These are phyloP conservation scores for Endotricha flammealis DNA, from an alignment of 2,888 invertebrate species.

Conservation along the genomic window DNA sequence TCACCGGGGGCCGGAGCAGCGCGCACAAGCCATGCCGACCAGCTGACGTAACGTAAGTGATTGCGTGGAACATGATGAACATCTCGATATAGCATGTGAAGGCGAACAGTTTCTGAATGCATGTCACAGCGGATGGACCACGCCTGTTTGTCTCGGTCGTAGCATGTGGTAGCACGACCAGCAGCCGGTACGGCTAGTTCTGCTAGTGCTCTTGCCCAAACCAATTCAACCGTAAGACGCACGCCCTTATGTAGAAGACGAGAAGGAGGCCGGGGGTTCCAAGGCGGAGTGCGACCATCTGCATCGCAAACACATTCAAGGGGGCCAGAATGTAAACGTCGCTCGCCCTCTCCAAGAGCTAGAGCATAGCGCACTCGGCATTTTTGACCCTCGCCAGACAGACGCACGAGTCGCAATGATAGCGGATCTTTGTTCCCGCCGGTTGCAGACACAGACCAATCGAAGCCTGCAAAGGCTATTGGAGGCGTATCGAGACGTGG, in stretches of 20 bases:
- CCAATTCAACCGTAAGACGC: conserved; percentile 84
- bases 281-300: conserved; percentile 84
- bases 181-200: conserved; percentile 75
- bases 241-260: conserved; percentile 81
- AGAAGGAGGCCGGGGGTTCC: conserved; percentile 82
- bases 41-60: conserved; percentile 83
- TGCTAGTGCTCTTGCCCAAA: conserved; percentile 82
- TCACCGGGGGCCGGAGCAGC: conserved; percentile 74
- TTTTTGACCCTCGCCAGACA: conserved; percentile 89
- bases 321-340: conserved; percentile 82
- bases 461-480: conserved; percentile 88
- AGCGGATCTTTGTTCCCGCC: conserved; percentile 76
- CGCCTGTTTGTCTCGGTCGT: conserved; percentile 88
- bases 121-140: conserved; percentile 88
- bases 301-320: conserved; percentile 84
- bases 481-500: conserved; percentile 75
- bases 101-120: conserved; percentile 85
- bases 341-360: conserved; percentile 82
- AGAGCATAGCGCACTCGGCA: conserved; percentile 86
- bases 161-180: conserved; percentile 81
- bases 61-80: conserved; percentile 88
- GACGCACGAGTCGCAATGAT: conserved; percentile 80
- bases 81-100: conserved; percentile 86
- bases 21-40: conserved; percentile 83
- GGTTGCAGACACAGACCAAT: conserved; percentile 86